Percentiles rank a stretch among this genome's conserved stretches.
Evolutionary conservation across 2,797 vertebrate genomes (phyloP).

Genomic region (Danio tinwini): DNA sequence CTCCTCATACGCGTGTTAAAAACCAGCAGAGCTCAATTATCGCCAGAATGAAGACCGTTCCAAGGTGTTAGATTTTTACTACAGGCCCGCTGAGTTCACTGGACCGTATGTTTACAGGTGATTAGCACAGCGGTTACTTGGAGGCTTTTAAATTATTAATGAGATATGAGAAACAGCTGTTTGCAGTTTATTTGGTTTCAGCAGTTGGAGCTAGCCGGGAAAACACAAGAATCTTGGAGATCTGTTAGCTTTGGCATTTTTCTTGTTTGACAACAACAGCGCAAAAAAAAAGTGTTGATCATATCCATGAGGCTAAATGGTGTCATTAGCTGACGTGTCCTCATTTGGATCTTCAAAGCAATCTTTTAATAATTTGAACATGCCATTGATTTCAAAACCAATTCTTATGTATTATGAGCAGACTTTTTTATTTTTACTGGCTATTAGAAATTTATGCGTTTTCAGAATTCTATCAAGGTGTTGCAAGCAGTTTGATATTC

Average conservation of each 20-base stretch:
- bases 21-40: slow-evolving; percentile 24
- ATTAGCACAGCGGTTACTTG: slow-evolving; percentile 45
- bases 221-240: slow-evolving; percentile 35
- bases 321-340: background rate
- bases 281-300: background rate
- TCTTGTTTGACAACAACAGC: slow-evolving; percentile 15
- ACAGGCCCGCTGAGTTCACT: slow-evolving; percentile 28
- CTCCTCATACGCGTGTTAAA: slow-evolving; percentile 8
- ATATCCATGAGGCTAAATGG: background rate
- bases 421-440: background rate
- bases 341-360: slow-evolving; percentile 12
- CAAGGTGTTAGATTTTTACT: slow-evolving; percentile 53
- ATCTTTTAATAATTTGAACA: background rate
- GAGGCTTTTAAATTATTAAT: slow-evolving; percentile 45
- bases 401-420: background rate
- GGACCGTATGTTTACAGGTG: slow-evolving; percentile 40
- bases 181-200: slow-evolving; percentile 44
- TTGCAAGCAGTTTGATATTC: background rate
- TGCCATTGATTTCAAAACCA: slow-evolving; percentile 25
- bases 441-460: slow-evolving; percentile 6
- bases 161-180: slow-evolving; percentile 53
- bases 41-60: slow-evolving; percentile 19
- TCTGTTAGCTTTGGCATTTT: slow-evolving; percentile 31
- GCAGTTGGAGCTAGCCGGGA: slow-evolving; percentile 1
- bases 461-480: background rate